Conservation (phyloP, 2,113 vertebrate genomes). For the Chrysemys picta region DNA sequence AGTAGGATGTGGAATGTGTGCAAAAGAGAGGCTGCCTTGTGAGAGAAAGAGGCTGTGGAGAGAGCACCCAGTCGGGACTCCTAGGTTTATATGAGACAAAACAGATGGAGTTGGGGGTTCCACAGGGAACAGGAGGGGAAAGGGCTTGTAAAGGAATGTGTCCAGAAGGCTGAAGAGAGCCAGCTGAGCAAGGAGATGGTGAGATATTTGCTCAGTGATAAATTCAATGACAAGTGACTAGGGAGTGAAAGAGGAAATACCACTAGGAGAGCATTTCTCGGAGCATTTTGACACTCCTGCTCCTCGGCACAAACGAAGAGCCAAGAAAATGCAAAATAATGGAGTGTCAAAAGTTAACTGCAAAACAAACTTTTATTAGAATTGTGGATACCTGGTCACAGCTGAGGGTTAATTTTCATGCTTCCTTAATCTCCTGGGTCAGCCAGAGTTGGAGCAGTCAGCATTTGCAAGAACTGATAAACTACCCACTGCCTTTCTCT, state of each 20-base stretch:
- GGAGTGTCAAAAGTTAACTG: not conserved
- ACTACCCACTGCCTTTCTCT: not conserved
- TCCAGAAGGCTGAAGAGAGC: not conserved
- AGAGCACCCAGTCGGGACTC: not conserved
- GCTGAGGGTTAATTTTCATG: constrained; percentile 1
- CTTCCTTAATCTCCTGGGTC: not conserved
- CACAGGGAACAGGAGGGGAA: not conserved
- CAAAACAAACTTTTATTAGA: not conserved
- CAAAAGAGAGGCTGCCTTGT: not conserved
- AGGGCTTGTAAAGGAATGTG: not conserved
- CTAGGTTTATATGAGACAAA: accelerated
- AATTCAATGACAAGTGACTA: not conserved
- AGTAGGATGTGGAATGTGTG: not conserved
- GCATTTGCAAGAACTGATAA: not conserved
- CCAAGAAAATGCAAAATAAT: not conserved
- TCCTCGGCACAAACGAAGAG: not conserved
- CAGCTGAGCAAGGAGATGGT: accelerated
- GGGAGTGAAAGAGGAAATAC: not conserved
- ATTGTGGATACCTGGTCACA: not conserved
- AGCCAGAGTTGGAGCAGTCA: not conserved
- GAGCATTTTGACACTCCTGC: not conserved
- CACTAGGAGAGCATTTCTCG: not conserved
- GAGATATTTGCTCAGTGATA: not conserved
- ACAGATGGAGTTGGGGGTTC: not conserved
- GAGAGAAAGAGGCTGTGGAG: not conserved